Percentiles rank a stretch among this genome's conserved stretches.
phyloP scores from a whole-genome alignment of 1,140 invertebrate species.

The Pinna nobilis region DNA sequence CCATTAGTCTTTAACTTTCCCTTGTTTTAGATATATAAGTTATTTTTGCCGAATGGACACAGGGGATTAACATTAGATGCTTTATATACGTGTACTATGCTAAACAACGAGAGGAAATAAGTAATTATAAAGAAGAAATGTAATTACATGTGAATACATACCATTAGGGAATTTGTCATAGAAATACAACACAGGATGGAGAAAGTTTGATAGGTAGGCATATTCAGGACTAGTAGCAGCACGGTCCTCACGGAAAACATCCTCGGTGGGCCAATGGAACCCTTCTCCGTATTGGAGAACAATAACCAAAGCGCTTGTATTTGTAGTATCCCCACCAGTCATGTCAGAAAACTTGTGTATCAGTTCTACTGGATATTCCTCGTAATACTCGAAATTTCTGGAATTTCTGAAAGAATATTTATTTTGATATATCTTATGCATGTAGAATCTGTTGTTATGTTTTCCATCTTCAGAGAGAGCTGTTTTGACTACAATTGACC shows the following conservation, averaged over 20 bases:
- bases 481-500: not conserved
- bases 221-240: constrained; percentile 65
- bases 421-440: too few relatives aligned
- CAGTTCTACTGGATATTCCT: constrained; percentile 71
- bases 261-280: constrained; percentile 73
- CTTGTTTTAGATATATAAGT: not conserved
- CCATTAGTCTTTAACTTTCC: not conserved
- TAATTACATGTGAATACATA: constrained; percentile 24
- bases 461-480: too few relatives aligned
- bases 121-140: not conserved
- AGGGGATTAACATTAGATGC: not conserved
- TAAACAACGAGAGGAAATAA: not conserved
- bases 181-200: constrained; percentile 74
- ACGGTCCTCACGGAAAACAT: constrained; percentile 70
- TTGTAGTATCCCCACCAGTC: constrained; percentile 58
- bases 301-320: constrained; percentile 62
- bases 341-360: constrained; percentile 60
- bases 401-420: too few relatives aligned
- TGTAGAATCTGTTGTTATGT: too few relatives aligned
- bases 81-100: not conserved
- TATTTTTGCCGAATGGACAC: not conserved
- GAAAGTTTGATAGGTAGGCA: constrained; percentile 73
- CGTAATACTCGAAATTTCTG: constrained; percentile 55
- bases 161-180: constrained; percentile 67
- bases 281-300: constrained; percentile 72